Evolutionary conservation across 2,888 invertebrate species (phyloP).

Genomic region (Coelinius sp.): DNA sequence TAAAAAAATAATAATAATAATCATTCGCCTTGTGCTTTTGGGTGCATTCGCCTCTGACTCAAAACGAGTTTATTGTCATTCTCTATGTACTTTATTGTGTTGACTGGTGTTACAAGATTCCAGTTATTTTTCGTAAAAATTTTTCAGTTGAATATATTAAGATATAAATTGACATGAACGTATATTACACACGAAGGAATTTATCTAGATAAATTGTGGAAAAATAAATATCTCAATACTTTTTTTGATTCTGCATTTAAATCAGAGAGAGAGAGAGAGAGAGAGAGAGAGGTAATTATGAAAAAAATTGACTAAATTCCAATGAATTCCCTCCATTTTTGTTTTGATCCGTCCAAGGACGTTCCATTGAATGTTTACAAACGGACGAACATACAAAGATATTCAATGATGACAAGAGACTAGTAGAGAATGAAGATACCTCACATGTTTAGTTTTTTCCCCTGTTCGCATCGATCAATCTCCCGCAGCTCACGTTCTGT

Average conservation of each 20-base stretch:
- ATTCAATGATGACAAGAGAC: background rate
- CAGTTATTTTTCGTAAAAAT: background rate
- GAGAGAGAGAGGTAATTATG: too few species aligned
- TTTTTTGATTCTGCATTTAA: too few species aligned
- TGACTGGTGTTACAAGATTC: background rate
- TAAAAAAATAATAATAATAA: too few species aligned
- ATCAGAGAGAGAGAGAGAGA: too few species aligned
- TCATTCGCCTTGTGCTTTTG: too few species aligned
- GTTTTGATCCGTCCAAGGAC: too few species aligned
- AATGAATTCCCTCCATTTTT: too few species aligned
- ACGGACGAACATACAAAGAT: background rate
- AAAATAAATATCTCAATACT: too few species aligned
- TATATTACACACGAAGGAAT: background rate
- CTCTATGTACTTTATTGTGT: background rate
- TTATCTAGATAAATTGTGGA: background rate
- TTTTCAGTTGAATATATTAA: background rate
- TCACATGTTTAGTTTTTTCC: background rate
- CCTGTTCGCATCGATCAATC: slow-evolving; percentile 30
- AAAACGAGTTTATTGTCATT: background rate
- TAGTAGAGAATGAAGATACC: slow-evolving; percentile 1
- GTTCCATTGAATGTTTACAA: too few species aligned
- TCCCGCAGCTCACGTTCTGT: slow-evolving; percentile 27
- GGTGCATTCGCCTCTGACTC: background rate
- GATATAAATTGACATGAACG: background rate
- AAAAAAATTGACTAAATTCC: too few species aligned